Conservation (phyloP, 2,797 vertebrate genomes). For the Enteromius fasciolatus region DNA sequence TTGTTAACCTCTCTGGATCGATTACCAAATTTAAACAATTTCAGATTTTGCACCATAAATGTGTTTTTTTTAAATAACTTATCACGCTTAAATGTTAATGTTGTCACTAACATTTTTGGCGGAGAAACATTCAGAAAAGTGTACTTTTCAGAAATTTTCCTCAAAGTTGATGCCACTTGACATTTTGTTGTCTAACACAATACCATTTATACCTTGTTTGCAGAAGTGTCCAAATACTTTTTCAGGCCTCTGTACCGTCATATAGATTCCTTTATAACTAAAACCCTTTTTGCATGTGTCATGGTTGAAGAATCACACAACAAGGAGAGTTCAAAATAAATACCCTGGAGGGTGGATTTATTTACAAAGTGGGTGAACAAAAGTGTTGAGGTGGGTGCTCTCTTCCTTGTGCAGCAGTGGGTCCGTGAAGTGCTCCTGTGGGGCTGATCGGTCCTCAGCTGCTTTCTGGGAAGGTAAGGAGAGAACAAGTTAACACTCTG, state of each 20-base stretch:
- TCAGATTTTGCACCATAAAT: neutral
- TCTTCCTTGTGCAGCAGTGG: no score
- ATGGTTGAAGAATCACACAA: no score
- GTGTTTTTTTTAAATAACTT: neutral
- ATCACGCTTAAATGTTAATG: neutral
- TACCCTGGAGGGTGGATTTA: no score
- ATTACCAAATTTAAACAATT: slow-evolving; percentile 12
- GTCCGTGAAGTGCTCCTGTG: no score
- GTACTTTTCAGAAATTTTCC: neutral
- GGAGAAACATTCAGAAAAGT: neutral
- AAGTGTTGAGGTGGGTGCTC: no score
- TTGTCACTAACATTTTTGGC: neutral
- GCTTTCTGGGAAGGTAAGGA: no score
- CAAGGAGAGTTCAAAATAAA: no score
- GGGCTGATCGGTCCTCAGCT: no score
- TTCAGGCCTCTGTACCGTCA: neutral
- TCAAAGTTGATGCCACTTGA: neutral
- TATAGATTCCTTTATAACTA: neutral
- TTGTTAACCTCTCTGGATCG: slow-evolving; percentile 2
- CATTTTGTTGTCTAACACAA: slow-evolving; percentile 1
- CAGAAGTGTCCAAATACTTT: neutral
- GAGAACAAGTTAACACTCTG: no score
- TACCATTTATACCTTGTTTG: neutral
- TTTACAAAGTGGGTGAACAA: no score
- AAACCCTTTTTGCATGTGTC: neutral